Evolutionary conservation across 2,888 invertebrate genomes (phyloP).

Genomic region (Diplolepis rosae): DNA sequence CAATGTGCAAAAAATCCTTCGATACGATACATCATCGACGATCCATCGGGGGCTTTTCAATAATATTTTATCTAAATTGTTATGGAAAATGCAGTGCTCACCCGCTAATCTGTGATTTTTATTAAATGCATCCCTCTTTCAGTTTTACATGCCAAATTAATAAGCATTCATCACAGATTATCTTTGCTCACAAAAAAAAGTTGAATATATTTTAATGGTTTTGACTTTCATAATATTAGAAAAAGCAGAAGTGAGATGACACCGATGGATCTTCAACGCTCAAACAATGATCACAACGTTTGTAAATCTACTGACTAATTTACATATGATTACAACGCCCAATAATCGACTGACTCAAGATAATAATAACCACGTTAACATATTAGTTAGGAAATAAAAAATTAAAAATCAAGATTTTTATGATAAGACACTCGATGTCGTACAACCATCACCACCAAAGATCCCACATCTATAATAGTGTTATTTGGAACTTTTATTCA

Average conservation of each 20-base stretch:
- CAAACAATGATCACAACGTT: conserved; percentile 50
- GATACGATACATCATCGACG: conserved; percentile 45
- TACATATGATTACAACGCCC: conserved; percentile 54
- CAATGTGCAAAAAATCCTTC: conserved; percentile 44
- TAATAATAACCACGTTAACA: conserved; percentile 43
- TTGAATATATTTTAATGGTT: too few relatives aligned
- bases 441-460: conserved; percentile 71
- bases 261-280: not conserved
- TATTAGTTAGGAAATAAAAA: conserved; percentile 43
- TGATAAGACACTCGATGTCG: conserved; percentile 60
- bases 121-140: not conserved
- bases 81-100: not conserved
- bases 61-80: not conserved
- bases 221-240: too few relatives aligned
- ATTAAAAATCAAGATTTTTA: conserved; percentile 45
- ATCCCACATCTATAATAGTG: conserved; percentile 47
- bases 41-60: conserved; percentile 37
- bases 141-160: not conserved
- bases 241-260: too few relatives aligned
- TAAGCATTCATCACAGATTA: not conserved
- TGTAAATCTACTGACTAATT: conserved; percentile 60
- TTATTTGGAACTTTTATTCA: conserved; percentile 43
- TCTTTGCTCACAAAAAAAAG: too few relatives aligned
- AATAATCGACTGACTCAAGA: conserved; percentile 47
- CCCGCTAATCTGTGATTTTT: not conserved